These are phyloP conservation scores for Equus przewalskii DNA, from an alignment of 2,113 vertebrate species.

Conservation along the genomic window DNA sequence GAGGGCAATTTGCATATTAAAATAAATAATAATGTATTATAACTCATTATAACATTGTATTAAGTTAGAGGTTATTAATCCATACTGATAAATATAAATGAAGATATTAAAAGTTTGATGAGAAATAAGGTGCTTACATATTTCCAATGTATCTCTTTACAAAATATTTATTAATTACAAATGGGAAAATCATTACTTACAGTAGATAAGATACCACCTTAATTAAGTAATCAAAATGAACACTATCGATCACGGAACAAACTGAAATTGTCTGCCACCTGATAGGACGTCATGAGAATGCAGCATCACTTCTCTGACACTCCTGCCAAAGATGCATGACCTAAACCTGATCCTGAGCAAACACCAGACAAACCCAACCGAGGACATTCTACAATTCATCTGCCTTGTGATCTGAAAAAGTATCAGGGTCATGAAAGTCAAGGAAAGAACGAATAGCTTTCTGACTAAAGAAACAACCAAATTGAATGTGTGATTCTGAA, in stretches of 20 bases:
- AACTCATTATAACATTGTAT: not conserved
- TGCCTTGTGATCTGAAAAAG: not conserved
- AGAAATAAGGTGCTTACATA: not conserved
- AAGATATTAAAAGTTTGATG: not conserved
- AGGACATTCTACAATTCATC: not conserved
- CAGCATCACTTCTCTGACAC: not conserved
- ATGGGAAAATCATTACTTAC: not conserved
- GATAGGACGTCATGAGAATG: not conserved
- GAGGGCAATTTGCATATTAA: not conserved
- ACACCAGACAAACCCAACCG: not conserved
- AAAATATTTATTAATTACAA: not conserved
- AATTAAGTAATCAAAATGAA: not conserved
- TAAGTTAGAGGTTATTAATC: not conserved
- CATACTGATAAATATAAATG: not conserved
- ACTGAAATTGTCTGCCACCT: not conserved
- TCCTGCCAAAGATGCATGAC: not conserved
- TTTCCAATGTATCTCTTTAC: not conserved
- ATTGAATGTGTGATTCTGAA: not conserved
- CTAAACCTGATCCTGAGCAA: not conserved
- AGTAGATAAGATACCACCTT: not conserved
- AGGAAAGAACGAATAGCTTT: not conserved
- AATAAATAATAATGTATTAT: not conserved
- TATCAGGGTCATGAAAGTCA: not conserved
- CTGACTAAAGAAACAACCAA: not conserved
- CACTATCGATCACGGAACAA: not conserved